Conservation (phyloP, 2,888 invertebrate genomes). For the Lepidocyrtoides sp. region DNA sequence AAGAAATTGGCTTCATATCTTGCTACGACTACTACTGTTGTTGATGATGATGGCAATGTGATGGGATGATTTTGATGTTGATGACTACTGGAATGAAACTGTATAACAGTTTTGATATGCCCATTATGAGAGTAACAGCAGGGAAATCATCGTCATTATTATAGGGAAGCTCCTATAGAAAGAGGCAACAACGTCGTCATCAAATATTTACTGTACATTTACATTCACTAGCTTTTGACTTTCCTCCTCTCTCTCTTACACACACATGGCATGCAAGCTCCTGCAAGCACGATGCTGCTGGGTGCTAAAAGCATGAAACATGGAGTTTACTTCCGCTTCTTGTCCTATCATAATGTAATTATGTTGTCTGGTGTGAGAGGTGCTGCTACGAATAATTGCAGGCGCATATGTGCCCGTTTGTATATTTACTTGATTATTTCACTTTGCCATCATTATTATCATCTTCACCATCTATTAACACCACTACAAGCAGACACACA, state of each 20-base stretch:
- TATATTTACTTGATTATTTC: conserved; percentile 17
- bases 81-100: conserved; percentile 40
- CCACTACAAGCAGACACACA: background rate
- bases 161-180: background rate
- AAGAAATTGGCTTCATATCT: conserved; percentile 64
- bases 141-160: background rate
- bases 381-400: background rate
- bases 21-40: background rate
- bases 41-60: conserved; percentile 41
- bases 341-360: conserved; percentile 50
- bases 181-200: conserved; percentile 49
- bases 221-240: conserved; percentile 65
- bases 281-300: no score
- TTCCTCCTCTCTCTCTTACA: no score
- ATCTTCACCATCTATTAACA: conserved; percentile 1
- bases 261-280: no score
- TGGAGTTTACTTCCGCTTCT: conserved; percentile 56
- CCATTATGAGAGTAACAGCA: conserved; percentile 38
- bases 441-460: background rate
- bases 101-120: conserved; percentile 7
- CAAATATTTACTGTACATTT: conserved; percentile 73
- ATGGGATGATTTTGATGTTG: conserved; percentile 34
- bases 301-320: no score
- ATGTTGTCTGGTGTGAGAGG: conserved; percentile 26
- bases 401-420: conserved; percentile 1